Evolutionary conservation across 2,113 vertebrate genomes (phyloP), one percentile per base, ranked within the genome.

Genomic region (Myotis davidii): DNA sequence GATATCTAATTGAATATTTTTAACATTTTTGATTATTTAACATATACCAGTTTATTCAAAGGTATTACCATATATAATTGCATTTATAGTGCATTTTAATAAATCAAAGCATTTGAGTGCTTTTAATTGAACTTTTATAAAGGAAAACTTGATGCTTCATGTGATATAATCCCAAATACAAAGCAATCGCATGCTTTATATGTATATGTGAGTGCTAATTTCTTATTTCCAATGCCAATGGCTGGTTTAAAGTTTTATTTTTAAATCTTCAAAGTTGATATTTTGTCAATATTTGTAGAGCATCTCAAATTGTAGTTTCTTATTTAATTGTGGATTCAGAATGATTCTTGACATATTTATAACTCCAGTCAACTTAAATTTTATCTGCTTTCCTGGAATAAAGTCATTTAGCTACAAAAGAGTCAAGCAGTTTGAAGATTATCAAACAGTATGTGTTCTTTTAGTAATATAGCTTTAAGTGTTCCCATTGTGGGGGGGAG

Each of bases 281-380:
- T 93, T 97, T 97, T 97, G 77, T 95, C 5, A 52, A 91, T 98
- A 92, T 93, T 97, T 97, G 13, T 92, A 94, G 61, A 88, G 4
- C 37, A 81, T 94, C 50, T 95, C 50, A 96, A 97, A 91, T 85
- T 96, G 48, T 81, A 94, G 32, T 29, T 9, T 50, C 32, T 96
- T 98, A 97, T 77, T 61, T 95, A 97, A 94, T 92, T 85, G 96
- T 94, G 78, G 88, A 81, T 96, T 97, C 96, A 85, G 79, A 78
- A 69, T 94, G 81, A 94, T 95, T 88, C 27, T 95, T 97, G 85
- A 67, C 56, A 83, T 73, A 59, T 96, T 97, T 97, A 85, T 96
- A 32, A 45, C 67, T 97, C 32, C 64, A 95, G 92, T 97, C 82
- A 96, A n/a, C 50, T 96, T 96, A 91, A 82, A 94, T 74, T 96